phyloP scores from a whole-genome alignment of 2,113 vertebrate species.

The Callopanchax toddi region DNA sequence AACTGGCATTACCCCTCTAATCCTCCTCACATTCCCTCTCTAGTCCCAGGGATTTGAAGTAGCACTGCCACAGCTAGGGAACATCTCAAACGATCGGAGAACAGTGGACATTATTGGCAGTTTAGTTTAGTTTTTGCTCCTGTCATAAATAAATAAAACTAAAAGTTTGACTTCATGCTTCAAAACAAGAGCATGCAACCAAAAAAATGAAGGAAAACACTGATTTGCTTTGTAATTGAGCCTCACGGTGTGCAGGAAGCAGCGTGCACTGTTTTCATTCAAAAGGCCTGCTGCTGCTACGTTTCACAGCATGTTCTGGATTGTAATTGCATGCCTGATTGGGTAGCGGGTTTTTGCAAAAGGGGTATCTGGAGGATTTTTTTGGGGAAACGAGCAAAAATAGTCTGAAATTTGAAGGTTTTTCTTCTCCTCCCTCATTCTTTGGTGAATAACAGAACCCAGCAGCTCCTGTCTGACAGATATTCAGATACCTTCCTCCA shows the following conservation, averaged over 20 bases:
- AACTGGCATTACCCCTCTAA: constrained; percentile 85
- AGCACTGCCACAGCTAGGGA: constrained; percentile 62
- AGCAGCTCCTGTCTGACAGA: constrained; percentile 51
- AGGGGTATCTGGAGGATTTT: constrained; percentile 27
- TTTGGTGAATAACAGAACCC: constrained; percentile 44
- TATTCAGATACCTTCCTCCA: constrained; percentile 65
- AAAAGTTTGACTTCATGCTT: constrained; percentile 1
- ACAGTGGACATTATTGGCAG: constrained; percentile 40
- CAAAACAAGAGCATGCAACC: constrained; percentile 2
- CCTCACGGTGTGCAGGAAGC: constrained; percentile 46
- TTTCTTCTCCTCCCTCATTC: not conserved
- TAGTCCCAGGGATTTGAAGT: constrained; percentile 79
- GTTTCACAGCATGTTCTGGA: constrained; percentile 52
- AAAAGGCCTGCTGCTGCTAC: constrained; percentile 48
- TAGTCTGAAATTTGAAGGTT: constrained; percentile 26
- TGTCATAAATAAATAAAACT: too few relatives aligned
- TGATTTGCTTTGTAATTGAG: constrained; percentile 60
- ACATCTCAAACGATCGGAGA: constrained; percentile 39
- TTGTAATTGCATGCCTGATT: constrained; percentile 72
- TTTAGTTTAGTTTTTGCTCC: constrained; percentile 1
- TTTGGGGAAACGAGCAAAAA: constrained; percentile 39
- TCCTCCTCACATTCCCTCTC: constrained; percentile 81
- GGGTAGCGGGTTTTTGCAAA: constrained; percentile 46
- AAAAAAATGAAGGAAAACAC: constrained; percentile 21
- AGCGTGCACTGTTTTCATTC: constrained; percentile 46